Evolutionary conservation across 2,797 vertebrate species (phyloP), one percentile per base, ranked within the genome.

Genomic region (Gobio occitaniae): DNA sequence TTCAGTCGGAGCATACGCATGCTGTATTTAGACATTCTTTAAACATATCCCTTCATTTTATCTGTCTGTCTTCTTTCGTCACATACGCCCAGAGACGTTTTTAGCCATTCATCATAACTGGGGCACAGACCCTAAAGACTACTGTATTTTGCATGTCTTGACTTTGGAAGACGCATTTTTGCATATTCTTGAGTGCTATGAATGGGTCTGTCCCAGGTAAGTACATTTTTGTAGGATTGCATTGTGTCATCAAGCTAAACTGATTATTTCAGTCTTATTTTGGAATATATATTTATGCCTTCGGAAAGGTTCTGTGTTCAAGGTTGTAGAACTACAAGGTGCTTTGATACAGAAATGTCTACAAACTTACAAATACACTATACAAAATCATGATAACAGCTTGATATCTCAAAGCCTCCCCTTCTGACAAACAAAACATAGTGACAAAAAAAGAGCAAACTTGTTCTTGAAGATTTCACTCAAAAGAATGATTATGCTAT

Each of bases 1-100:
- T 89, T 89, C 89, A 90, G 63, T 29, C 11, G 36, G 90, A 77
- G 61, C 15, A 5, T 47, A 11, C 12, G 10, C 75, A 54, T 3
- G 72, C 80, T 88, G 80, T 75, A 32, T 85, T 83, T 87, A 86
- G 44, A 21, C 6, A n/a, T 48, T 79, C n/a, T 17, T 48, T 63
- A 84, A 75, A 38, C 74, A 54, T 25, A 71, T 78, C 54, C 47
- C 50, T 47, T 63, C 38, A 47, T 80, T 72, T 29, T 66, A 19
- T 29, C 63, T 36, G n/a, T 44, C 29, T 61, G 12, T 81, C 66
- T 69, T 38, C 13, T 56, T 71, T 65, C 56, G 21, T 41, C 44
- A 76, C 47, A 25, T 9, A 7, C 12, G 11, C 36, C 17, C 10
- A 38, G 5, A 9, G 56, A 63, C 1, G 0, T 29, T 47, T 63